Percentiles rank a stretch among this genome's conserved stretches.
Evolutionary conservation across 2,888 invertebrate species (phyloP).

Genomic region (Ophonus ardosiacus): DNA sequence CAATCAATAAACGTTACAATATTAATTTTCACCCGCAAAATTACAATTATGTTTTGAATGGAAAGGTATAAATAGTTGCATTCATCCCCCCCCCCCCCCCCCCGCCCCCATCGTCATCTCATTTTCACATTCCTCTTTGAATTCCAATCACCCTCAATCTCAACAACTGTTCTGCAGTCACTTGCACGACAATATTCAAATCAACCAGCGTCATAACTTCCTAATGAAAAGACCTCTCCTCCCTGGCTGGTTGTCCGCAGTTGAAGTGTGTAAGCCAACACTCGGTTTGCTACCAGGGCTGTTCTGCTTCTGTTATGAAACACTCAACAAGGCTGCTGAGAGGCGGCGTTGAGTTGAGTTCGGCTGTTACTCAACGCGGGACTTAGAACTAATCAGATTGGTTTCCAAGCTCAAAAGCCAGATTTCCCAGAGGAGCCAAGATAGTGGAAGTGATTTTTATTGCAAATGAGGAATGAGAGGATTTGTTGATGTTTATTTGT

Average conservation of each 20-base stretch:
- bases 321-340: conserved; percentile 14
- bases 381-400: conserved; percentile 57
- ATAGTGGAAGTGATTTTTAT: conserved; percentile 24
- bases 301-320: neutral
- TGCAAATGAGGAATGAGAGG: neutral
- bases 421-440: conserved; percentile 49
- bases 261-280: conserved; percentile 33
- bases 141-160: neutral
- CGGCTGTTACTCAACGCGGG: conserved; percentile 10
- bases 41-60: too few relatives aligned
- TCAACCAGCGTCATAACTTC: conserved; percentile 35
- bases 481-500: conserved; percentile 12
- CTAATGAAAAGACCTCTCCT: conserved; percentile 12
- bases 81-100: too few relatives aligned
- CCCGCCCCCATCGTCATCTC: neutral
- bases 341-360: conserved; percentile 1
- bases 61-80: too few relatives aligned
- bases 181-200: conserved; percentile 44
- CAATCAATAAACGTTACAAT: too few relatives aligned
- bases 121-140: neutral
- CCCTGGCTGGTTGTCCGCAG: conserved; percentile 1
- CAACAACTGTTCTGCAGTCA: conserved; percentile 14
- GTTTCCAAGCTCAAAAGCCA: conserved; percentile 42
- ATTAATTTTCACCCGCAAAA: too few relatives aligned
- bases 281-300: neutral